Percentiles rank a stretch among this genome's conserved stretches.
phyloP scores from a whole-genome alignment of 2,888 invertebrate genomes.

The Lypha dubia region DNA sequence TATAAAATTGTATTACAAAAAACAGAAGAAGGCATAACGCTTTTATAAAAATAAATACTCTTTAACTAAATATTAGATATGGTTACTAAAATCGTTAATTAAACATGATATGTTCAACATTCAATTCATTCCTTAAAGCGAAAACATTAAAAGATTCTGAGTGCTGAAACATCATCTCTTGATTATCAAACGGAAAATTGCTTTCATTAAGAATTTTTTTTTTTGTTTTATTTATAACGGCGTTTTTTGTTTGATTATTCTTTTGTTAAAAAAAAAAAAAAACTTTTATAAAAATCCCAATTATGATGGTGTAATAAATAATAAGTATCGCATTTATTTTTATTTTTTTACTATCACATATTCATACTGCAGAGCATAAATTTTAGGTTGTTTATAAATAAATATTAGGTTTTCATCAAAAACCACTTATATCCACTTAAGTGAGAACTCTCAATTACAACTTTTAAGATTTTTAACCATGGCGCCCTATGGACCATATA shows the following conservation, averaged over 20 bases:
- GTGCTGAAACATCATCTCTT: not conserved
- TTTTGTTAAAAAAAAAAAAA: not conserved
- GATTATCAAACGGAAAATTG: not conserved
- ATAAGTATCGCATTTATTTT: not conserved
- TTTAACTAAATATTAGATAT: too few species aligned
- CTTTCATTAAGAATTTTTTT: not conserved
- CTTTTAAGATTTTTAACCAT: too few species aligned
- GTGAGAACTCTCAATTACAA: not conserved
- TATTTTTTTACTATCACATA: too few species aligned
- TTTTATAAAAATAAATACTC: too few species aligned
- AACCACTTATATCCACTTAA: not conserved
- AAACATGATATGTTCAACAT: not conserved
- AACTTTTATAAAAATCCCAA: not conserved
- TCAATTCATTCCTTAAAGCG: not conserved
- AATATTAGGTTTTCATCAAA: not conserved
- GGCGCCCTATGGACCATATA: too few species aligned
- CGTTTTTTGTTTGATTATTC: not conserved
- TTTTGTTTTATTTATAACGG: not conserved
- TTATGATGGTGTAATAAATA: constrained; percentile 11
- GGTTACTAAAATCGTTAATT: not conserved
- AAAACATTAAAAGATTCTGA: not conserved
- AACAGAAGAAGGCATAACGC: too few species aligned
- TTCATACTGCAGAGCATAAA: too few species aligned
- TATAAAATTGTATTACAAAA: too few species aligned
- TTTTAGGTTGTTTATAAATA: not conserved